These are phyloP conservation scores for Gambusia affinis DNA, from an alignment of 2,113 vertebrate genomes.

Conservation along the genomic window DNA sequence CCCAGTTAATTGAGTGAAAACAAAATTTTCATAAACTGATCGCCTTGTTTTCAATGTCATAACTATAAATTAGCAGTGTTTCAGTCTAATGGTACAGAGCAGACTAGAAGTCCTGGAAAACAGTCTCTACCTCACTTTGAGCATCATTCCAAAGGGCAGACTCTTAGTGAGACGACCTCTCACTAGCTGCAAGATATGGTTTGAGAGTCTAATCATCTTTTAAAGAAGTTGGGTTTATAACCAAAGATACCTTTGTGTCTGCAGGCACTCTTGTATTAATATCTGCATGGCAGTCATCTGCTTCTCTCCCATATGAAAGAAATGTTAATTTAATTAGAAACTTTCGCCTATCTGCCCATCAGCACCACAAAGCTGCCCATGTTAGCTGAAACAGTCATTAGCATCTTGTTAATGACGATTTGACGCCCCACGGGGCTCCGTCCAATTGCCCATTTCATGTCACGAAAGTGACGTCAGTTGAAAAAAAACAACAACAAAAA, in stretches of 20 bases:
- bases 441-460: conserved; percentile 6
- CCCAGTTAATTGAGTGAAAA: background rate
- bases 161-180: no score
- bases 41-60: no score
- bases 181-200: background rate
- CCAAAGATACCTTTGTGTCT: background rate
- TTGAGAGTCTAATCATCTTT: background rate
- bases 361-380: no score
- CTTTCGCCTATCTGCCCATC: background rate
- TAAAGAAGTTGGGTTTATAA: background rate
- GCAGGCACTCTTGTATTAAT: background rate
- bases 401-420: conserved; percentile 9
- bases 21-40: no score
- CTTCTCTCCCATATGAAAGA: background rate
- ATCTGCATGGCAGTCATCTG: background rate
- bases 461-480: conserved; percentile 27
- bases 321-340: background rate
- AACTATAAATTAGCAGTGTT: no score
- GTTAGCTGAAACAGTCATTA: background rate
- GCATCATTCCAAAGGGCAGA: background rate
- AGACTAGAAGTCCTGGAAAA: background rate
- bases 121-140: background rate
- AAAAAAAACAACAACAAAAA: background rate
- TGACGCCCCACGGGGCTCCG: background rate
- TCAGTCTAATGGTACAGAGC: background rate